Percentiles rank a stretch among this genome's conserved stretches.
These are phyloP conservation scores for Clarias magur DNA, from an alignment of 2,113 vertebrate genomes.

Conservation along the genomic window DNA sequence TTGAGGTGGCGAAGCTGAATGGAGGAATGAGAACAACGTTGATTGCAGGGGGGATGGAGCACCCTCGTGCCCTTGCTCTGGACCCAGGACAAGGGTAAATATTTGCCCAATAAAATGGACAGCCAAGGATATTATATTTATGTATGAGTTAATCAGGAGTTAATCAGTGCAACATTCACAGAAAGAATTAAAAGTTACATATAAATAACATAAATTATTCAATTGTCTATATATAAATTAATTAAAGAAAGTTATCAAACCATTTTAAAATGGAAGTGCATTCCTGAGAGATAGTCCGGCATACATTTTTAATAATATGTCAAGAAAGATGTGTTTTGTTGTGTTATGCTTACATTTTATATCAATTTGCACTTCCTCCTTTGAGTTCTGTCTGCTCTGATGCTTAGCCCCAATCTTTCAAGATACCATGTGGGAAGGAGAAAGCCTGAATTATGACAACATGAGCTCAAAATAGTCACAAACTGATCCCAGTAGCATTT, in stretches of 20 bases:
- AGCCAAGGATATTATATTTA: not conserved
- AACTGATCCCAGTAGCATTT: conserved; percentile 34
- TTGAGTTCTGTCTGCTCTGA: conserved; percentile 6
- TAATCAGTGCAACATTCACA: not conserved
- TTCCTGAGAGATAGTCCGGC: conserved; percentile 24
- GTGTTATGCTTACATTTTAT: conserved; percentile 26
- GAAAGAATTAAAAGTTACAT: not conserved
- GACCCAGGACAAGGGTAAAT: conserved; percentile 93
- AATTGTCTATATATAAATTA: too few species aligned
- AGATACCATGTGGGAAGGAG: conserved; percentile 27
- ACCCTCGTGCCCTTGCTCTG: conserved; percentile 93
- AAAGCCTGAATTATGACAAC: conserved; percentile 44
- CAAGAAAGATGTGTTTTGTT: conserved; percentile 38
- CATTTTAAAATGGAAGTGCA: conserved; percentile 12
- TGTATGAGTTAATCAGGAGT: not conserved
- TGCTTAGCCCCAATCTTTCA: conserved; percentile 30
- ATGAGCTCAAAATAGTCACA: conserved; percentile 42
- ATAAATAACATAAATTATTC: too few species aligned
- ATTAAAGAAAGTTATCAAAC: not conserved
- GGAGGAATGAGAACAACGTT: conserved; percentile 90
- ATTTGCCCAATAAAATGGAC: not conserved
- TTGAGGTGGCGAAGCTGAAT: conserved; percentile 94
- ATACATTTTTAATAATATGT: conserved; percentile 43
- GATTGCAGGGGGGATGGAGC: conserved; percentile 96
- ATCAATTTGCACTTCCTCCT: not conserved